phyloP scores from a whole-genome alignment of 2,797 vertebrate species.

The Phataginus tetradactyla region DNA sequence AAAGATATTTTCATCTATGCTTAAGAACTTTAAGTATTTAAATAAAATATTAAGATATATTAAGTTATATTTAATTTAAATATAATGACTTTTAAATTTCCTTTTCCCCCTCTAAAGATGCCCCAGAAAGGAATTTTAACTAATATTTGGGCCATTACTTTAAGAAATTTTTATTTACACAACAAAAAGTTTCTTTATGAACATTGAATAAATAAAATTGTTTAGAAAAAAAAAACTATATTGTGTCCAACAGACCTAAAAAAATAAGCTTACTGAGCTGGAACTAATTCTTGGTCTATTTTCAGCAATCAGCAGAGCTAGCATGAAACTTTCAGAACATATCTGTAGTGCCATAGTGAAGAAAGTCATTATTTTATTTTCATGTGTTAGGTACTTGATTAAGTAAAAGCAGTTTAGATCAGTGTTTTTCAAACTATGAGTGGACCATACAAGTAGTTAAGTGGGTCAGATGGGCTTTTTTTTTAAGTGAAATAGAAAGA shows the following conservation, averaged over 20 bases:
- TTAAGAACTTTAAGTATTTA: background rate
- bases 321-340: background rate
- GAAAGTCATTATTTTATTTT: background rate
- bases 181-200: background rate
- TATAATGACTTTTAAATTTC: conserved; percentile 7
- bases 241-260: background rate
- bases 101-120: background rate
- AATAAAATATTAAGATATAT: no score
- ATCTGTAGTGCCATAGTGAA: background rate
- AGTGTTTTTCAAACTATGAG: background rate
- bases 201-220: background rate
- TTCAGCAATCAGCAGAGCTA: background rate
- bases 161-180: conserved; percentile 36
- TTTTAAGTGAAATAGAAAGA: background rate
- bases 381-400: background rate
- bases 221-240: conserved; percentile 7
- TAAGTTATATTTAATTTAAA: background rate
- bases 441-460: conserved; percentile 16
- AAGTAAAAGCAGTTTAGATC: conserved; percentile 18
- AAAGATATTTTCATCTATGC: background rate
- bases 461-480: background rate
- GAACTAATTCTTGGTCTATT: background rate
- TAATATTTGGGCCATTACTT: background rate
- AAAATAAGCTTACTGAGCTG: background rate
- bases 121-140: background rate